These are phyloP conservation scores for Melinaea menophilus DNA, from an alignment of 2,888 invertebrate genomes.

Conservation along the genomic window DNA sequence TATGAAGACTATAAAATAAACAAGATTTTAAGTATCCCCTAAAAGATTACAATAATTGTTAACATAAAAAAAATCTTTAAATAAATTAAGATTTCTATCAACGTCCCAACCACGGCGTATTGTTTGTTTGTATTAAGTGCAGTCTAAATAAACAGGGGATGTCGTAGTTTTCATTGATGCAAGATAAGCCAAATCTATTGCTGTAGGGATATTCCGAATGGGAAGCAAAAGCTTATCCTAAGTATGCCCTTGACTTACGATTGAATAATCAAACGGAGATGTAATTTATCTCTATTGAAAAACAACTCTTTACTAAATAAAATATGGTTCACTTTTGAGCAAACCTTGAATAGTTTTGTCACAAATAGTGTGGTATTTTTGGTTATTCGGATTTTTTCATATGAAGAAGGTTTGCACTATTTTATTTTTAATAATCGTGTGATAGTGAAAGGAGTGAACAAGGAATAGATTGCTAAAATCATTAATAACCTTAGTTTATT, in stretches of 20 bases:
- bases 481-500: too few relatives aligned
- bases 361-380: slow-evolving; percentile 31
- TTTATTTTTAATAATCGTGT: slow-evolving; percentile 8
- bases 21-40: too few relatives aligned
- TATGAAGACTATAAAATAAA: too few relatives aligned
- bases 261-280: slow-evolving; percentile 34
- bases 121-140: too few relatives aligned
- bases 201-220: slow-evolving; percentile 41
- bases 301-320: not conserved
- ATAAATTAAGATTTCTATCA: too few relatives aligned
- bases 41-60: too few relatives aligned
- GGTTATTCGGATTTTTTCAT: slow-evolving; percentile 29
- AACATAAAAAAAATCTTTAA: too few relatives aligned
- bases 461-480: too few relatives aligned
- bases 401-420: slow-evolving; percentile 27
- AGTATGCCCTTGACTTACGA: slow-evolving; percentile 37
- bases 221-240: slow-evolving; percentile 33
- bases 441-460: too few relatives aligned
- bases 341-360: slow-evolving; percentile 7
- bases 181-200: slow-evolving; percentile 51
- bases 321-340: slow-evolving; percentile 14
- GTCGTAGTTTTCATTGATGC: slow-evolving; percentile 45
- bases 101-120: too few relatives aligned
- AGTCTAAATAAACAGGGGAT: slow-evolving; percentile 22
- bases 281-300: slow-evolving; percentile 13